Base-by-base conservation (phyloP, 2,888 invertebrate species). In the Chromoteleia sp. region DNA sequence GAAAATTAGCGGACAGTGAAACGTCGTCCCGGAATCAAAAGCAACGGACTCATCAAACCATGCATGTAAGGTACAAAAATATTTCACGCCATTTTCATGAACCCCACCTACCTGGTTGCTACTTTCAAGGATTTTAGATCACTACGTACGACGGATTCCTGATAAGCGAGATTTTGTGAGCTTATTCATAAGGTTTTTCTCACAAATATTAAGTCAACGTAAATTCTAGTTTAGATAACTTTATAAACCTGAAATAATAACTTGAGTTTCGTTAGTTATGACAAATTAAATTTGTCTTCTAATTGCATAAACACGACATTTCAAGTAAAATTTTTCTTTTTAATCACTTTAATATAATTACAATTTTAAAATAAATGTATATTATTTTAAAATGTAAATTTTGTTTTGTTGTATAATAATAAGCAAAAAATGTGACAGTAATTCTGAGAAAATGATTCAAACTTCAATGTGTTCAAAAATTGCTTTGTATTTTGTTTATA, bases 61-160 rank as follows among this genome's bases (percentile, higher is more conserved):
- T 68, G n/a, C 14, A 25, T 25, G 14, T 30, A 48, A 73, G 15
- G n/a, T 61, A 61, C 41, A 73, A 73, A 61, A 73, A 61, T 61
- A 73, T 61, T 43, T 36, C 48, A 21, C 59, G 45, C 0, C 8
- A 19, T 10, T 73, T 54, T 54, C 61, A 33, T 8, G 6, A 73
- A 54, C 41, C 52, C 39, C 50, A 73, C 17, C 39, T 41, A 73
- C 17, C 43, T 43, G 21, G 17, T n/a, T 4, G 8, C 70, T 58
- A 58, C 48, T 58, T 59, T 70, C 61, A 52, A 41, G 6, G 30
- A 56, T 41, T 71, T 59, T 52, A 71, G 50, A 71, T 41, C 41
- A 61, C 61, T 50, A 52, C 61, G 30, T 19, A 58, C 50, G 12
- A 33, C 58, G 52, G 61, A 71, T 52, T 71, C 61, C 58, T 52